Conservation (phyloP, 2,113 vertebrate genomes). For the Echinops telfairi region DNA sequence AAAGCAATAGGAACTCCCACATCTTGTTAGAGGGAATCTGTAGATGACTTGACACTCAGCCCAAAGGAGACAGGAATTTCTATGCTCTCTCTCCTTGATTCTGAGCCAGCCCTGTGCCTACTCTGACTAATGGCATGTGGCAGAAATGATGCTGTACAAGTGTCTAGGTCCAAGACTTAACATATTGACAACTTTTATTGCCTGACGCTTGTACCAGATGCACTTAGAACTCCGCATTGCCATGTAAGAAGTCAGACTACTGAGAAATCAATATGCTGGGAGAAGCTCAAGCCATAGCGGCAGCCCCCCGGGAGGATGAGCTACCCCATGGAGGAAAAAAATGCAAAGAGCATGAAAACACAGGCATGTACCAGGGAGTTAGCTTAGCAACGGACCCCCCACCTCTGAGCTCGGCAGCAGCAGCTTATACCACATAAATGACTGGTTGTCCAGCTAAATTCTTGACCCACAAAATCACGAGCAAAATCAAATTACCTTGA, state of each 20-base stretch:
- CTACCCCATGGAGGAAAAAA: background rate
- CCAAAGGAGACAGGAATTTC: background rate
- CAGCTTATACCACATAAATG: background rate
- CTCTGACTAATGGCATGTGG: background rate
- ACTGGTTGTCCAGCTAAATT: too few species aligned
- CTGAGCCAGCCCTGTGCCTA: background rate
- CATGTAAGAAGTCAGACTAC: background rate
- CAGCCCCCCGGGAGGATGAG: background rate
- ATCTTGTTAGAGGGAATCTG: too few species aligned
- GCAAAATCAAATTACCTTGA: slow-evolving; percentile 3
- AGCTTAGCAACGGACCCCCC: too few species aligned
- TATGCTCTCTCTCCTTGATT: background rate
- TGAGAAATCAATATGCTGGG: background rate
- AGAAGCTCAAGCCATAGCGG: background rate
- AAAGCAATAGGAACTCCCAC: too few species aligned
- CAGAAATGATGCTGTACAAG: background rate
- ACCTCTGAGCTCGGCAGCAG: background rate
- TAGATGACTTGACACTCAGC: background rate
- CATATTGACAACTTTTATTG: background rate
- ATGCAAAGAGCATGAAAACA: background rate
- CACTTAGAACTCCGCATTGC: background rate
- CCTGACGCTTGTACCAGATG: background rate
- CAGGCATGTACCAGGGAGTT: background rate
- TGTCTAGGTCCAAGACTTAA: background rate
- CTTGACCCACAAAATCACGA: background rate